These are phyloP conservation scores for Ctenodactylus gundi DNA, from an alignment of 2,113 vertebrate species.

Conservation along the genomic window DNA sequence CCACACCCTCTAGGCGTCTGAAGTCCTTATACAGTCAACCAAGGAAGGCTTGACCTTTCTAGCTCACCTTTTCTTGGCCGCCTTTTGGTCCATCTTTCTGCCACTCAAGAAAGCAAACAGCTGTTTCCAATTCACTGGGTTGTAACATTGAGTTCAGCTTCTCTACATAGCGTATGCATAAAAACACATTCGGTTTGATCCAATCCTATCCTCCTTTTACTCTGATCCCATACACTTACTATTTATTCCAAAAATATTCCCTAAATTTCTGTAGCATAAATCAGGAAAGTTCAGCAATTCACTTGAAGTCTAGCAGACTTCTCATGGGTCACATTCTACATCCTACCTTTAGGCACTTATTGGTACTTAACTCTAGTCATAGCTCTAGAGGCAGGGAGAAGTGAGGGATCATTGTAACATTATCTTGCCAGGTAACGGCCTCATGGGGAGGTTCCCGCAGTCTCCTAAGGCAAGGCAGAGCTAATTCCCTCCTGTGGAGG, in stretches of 20 bases:
- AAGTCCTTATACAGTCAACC: not conserved
- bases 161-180: not conserved
- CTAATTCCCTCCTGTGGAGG: not conserved
- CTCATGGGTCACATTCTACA: not conserved
- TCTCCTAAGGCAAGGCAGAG: not conserved
- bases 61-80: not conserved
- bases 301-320: not conserved
- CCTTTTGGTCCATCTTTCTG: not conserved
- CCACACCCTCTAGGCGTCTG: not conserved
- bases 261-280: not conserved
- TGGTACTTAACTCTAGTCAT: not conserved
- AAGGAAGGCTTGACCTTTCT: not conserved
- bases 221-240: not conserved
- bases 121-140: not conserved
- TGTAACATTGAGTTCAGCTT: not conserved
- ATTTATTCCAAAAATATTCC: not conserved
- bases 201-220: not conserved
- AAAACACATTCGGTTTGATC: not conserved
- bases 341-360: not conserved
- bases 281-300: not conserved
- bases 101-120: not conserved
- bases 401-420: not conserved
- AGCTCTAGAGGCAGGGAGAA: not conserved
- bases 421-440: not conserved
- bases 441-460: fast-evolving